phyloP scores from a whole-genome alignment of 2,113 vertebrate genomes.

The Sylvietta virens region DNA sequence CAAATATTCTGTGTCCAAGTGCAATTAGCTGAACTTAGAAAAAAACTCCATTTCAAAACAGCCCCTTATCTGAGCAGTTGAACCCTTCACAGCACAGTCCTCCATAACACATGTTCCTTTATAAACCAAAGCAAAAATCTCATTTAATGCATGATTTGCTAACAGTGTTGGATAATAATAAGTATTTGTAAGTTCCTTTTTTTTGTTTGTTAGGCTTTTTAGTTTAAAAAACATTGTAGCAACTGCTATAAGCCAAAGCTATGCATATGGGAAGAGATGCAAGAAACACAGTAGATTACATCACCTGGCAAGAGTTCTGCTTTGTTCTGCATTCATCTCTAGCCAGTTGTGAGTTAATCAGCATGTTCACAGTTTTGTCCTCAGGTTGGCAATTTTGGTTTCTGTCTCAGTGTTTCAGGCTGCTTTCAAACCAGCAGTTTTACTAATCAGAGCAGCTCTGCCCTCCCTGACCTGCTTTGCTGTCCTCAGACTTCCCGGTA shows the following conservation, averaged over 20 bases:
- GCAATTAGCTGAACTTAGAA: background rate
- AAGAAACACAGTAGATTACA: background rate
- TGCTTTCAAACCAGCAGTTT: background rate
- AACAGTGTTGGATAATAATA: background rate
- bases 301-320: conserved; percentile 10
- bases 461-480: background rate
- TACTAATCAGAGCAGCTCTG: background rate
- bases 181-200: background rate
- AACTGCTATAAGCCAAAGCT: background rate
- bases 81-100: background rate
- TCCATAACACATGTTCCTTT: background rate
- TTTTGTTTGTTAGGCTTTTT: background rate
- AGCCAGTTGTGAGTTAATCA: background rate
- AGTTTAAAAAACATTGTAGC: background rate
- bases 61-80: background rate
- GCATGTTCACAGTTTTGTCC: background rate
- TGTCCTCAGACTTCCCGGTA: background rate
- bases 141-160: background rate
- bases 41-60: background rate
- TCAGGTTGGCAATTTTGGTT: background rate
- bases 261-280: background rate
- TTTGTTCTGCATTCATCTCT: background rate
- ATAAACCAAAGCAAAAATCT: background rate
- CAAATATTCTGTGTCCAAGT: background rate
- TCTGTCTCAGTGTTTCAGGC: background rate